Evolutionary conservation across 2,888 invertebrate genomes (phyloP), one percentile per base, ranked within the genome.

Genomic region (Mythimna impura): DNA sequence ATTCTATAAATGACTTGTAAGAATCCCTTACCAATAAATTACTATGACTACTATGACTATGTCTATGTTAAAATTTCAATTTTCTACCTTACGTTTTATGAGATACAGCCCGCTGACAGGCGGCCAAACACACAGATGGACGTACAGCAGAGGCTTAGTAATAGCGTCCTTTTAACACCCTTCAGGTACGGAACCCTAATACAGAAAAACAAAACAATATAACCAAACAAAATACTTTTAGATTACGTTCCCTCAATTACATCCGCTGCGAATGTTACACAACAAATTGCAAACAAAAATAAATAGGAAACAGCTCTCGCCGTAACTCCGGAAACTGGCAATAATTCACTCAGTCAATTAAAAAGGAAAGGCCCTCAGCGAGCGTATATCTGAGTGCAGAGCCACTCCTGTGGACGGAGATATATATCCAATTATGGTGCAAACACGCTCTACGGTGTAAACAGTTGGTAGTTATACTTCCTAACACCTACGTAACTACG

Each of bases 271-370:
- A n/a, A 6, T n/a, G n/a, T 79, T 73, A 47, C 36, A 54, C 65
- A 77, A 76, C 64, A 40, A 66, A 74, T 40, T 63, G 66, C 22
- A 63, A 47, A 63, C 64, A 68, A 78, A 71, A 79, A 71, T 73
- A 66, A 79, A 70, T 68, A 80, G 65, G 81, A 70, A 80, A 61
- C 54, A 57, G 40, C 36, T 62, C 36, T 50, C 34, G 57, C 57
- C 60, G 25, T 62, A 43, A 80, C 61, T 65, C 61, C 76, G 81
- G 84, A 81, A 76, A 68, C 68, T 34, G 25, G 22, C 12, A 52
- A 77, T 83, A 73, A 73, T 62, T 83, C 73, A 71, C 34, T 10
- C 6, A 30, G 82, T 76, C 84, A 83, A 71, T 82, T 82, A 83
- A 66, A 81, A 79, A 73, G 77, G 70, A 83, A 81, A 83, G 64